Evolutionary conservation across 2,888 invertebrate genomes (phyloP).

Genomic region (Stramonita haemastoma): DNA sequence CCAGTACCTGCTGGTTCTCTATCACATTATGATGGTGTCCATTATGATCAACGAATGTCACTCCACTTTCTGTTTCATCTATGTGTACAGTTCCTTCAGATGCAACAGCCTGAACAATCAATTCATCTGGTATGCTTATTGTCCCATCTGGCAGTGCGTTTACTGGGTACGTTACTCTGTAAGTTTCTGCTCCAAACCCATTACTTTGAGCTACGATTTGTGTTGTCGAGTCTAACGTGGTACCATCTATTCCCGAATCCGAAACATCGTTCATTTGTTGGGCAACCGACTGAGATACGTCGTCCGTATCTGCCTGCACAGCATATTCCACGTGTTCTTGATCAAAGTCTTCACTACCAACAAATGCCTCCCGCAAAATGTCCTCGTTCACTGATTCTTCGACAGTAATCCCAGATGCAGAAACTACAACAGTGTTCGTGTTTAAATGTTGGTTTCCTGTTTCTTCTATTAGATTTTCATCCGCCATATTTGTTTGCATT

Average conservation of each 20-base stretch:
- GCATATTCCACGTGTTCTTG: slow-evolving; percentile 42
- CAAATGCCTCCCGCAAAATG: slow-evolving; percentile 71
- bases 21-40: slow-evolving; percentile 8
- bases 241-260: slow-evolving; percentile 35
- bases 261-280: slow-evolving; percentile 48
- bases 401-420: slow-evolving; percentile 45
- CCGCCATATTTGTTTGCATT: slow-evolving; percentile 71
- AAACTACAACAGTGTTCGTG: slow-evolving; percentile 49
- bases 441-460: slow-evolving; percentile 49
- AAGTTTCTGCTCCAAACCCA: slow-evolving; percentile 48
- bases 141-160: slow-evolving; percentile 37
- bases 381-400: slow-evolving; percentile 60
- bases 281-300: slow-evolving; percentile 39
- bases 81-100: slow-evolving; percentile 39
- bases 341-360: slow-evolving; percentile 63
- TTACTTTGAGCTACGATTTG: slow-evolving; percentile 46
- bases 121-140: slow-evolving; percentile 39
- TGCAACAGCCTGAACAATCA: slow-evolving; percentile 39
- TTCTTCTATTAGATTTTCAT: slow-evolving; percentile 58
- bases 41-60: slow-evolving; percentile 36
- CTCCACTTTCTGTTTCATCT: slow-evolving; percentile 37
- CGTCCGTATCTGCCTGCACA: slow-evolving; percentile 42
- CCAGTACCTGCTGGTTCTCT: slow-evolving; percentile 13
- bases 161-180: slow-evolving; percentile 40
- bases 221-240: slow-evolving; percentile 31